Conservation (phyloP, 2,888 invertebrate species). For the Epinotia nisella region DNA sequence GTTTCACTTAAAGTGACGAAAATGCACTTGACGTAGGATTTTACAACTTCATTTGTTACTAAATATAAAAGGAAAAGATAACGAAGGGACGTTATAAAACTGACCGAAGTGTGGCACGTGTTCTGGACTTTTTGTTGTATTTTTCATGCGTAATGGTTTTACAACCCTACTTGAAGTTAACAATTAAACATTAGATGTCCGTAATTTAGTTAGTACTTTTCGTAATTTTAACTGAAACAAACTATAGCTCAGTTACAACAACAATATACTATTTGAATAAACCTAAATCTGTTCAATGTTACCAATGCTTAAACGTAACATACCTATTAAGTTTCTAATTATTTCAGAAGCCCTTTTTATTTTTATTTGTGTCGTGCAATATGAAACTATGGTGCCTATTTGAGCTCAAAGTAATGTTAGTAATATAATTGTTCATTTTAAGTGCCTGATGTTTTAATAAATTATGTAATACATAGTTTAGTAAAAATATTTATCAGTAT, state of each 20-base stretch:
- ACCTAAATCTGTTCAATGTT: background rate
- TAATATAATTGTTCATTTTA: conserved; percentile 1
- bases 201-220: no score
- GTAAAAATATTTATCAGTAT: background rate
- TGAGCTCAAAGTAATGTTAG: conserved; percentile 27
- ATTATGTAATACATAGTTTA: background rate
- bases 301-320: background rate
- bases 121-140: no score
- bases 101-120: no score
- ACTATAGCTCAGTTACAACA: background rate
- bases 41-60: no score
- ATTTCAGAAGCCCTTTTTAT: background rate
- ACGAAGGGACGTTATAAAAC: no score
- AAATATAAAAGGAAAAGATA: no score
- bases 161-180: no score
- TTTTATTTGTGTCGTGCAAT: conserved; percentile 1
- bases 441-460: background rate
- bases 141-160: no score
- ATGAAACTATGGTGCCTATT: conserved; percentile 16
- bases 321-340: background rate
- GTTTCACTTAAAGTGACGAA: no score
- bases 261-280: background rate
- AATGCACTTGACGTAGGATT: no score
- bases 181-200: no score
- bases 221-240: no score